Evolutionary conservation across 2,797 vertebrate species (phyloP), one percentile per base, ranked within the genome.

Genomic region (Rachycentron canadum): DNA sequence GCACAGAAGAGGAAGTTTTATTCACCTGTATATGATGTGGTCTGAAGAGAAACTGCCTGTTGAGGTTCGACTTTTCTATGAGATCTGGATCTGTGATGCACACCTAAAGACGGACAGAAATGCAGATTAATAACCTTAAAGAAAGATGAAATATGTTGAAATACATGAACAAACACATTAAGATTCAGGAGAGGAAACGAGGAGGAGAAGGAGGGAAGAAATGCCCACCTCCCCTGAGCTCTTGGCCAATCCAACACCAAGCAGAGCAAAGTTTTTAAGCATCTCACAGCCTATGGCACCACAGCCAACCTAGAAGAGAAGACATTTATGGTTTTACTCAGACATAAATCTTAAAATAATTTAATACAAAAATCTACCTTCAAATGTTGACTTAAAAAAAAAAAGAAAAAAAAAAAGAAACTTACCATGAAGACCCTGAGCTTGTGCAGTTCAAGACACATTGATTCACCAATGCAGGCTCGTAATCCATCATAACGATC

Each of bases 201-300:
- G n/a, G n/a, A n/a, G n/a, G n/a, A n/a, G 32, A 36, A 41, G 7
- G 9, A 59, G 23, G 14, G 14, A 23, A 7, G 17, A 59, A 58
- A 23, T 21, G 7, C 69, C 10, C 68, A 95, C 95, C 94, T 94
- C 92, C 85, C 95, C 95, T 49, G 93, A 96, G 65, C 73, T 92
- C 77, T 91, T 94, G 67, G 93, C 90, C 87, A 96, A 92, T 78
- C 97, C 96, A 23, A 98, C 96, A 60, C 98, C 98, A 49, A 99
- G 96, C 78, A 99, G 94, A 11, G 98, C 97, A 74, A 99, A 97
- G 90, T 99, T 99, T 91, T 99, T 99, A 70, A 99, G 93, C 98
- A 99, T 99, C 95, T 99, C 98, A 89, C 98, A 99, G 77, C 98
- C 98, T 82, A 99, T 99, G 1, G 98, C 98, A 72, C 98, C 98